Evolutionary conservation across 2,888 invertebrate genomes (phyloP).

Genomic region (Omphaloscelis lunosa): DNA sequence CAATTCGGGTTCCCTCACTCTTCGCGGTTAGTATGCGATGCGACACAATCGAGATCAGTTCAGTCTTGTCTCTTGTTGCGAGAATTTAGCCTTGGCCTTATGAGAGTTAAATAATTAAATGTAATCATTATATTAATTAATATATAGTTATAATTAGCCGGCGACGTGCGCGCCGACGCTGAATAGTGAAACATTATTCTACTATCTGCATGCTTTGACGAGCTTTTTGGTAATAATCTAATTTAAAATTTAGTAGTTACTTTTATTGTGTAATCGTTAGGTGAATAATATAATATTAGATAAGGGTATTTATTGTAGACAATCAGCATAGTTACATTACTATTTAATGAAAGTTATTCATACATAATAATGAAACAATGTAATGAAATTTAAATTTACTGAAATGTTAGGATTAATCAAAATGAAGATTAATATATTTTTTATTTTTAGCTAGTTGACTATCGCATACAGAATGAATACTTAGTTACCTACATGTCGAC

Average conservation of each 20-base stretch:
- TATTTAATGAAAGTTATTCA: constrained; percentile 87
- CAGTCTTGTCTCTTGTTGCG: constrained; percentile 90
- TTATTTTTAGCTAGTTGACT: constrained; percentile 90
- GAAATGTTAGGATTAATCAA: constrained; percentile 86
- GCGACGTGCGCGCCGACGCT: constrained; percentile 86
- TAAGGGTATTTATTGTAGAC: constrained; percentile 90
- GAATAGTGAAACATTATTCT: constrained; percentile 88
- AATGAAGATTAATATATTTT: constrained; percentile 90
- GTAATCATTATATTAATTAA: constrained; percentile 87
- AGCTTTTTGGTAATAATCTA: constrained; percentile 91
- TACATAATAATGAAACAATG: constrained; percentile 89
- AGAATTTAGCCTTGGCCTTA: constrained; percentile 91
- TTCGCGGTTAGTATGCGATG: constrained; percentile 80
- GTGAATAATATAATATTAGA: constrained; percentile 86
- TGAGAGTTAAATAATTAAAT: constrained; percentile 90
- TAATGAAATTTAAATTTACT: constrained; percentile 85
- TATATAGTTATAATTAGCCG: constrained; percentile 82
- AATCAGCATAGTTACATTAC: constrained; percentile 89
- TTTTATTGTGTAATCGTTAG: constrained; percentile 90
- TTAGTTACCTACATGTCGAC: constrained; percentile 81
- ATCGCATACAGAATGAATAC: constrained; percentile 85
- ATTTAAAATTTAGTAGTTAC: constrained; percentile 90
- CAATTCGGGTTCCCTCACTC: constrained; percentile 68
- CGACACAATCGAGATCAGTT: constrained; percentile 84
- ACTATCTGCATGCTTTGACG: constrained; percentile 91